phyloP scores from a whole-genome alignment of 2,797 vertebrate species.

The Streptopelia turtur region DNA sequence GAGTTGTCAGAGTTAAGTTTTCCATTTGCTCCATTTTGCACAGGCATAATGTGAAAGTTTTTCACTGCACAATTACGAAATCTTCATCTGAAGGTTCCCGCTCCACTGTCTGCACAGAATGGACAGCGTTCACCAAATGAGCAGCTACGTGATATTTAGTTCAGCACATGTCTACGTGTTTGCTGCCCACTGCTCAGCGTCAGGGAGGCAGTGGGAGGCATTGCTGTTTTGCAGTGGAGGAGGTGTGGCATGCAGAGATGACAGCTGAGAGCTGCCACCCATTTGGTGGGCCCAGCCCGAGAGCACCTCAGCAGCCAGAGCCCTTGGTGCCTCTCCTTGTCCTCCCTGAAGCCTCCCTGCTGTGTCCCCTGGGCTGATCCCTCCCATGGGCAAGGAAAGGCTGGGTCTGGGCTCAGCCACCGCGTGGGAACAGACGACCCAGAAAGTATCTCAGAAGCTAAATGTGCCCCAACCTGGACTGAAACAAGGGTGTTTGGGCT shows the following conservation, averaged over 20 bases:
- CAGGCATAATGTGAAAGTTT: background rate
- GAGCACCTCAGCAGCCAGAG: background rate
- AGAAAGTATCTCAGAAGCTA: background rate
- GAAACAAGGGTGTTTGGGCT: background rate
- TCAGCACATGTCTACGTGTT: fast-evolving
- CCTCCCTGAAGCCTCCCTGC: too few species aligned
- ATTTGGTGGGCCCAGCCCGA: fast-evolving
- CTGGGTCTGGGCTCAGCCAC: background rate
- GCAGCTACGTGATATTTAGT: fast-evolving
- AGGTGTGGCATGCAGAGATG: background rate
- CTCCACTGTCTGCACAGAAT: fast-evolving
- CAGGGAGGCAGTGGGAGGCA: background rate
- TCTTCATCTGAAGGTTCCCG: background rate
- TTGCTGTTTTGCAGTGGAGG: background rate
- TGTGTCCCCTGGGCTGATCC: too few species aligned
- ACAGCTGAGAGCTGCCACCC: background rate
- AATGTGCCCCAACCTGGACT: fast-evolving
- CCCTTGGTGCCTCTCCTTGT: too few species aligned
- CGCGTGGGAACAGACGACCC: fast-evolving
- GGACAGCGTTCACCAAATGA: fast-evolving
- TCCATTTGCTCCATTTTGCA: background rate
- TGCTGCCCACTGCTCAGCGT: background rate
- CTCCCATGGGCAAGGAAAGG: background rate
- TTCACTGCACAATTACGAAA: background rate
- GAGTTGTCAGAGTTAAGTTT: background rate